phyloP scores from a whole-genome alignment of 37 sponge, comb jelly and placozoan species.

The Haliclona indistincta region DNA sequence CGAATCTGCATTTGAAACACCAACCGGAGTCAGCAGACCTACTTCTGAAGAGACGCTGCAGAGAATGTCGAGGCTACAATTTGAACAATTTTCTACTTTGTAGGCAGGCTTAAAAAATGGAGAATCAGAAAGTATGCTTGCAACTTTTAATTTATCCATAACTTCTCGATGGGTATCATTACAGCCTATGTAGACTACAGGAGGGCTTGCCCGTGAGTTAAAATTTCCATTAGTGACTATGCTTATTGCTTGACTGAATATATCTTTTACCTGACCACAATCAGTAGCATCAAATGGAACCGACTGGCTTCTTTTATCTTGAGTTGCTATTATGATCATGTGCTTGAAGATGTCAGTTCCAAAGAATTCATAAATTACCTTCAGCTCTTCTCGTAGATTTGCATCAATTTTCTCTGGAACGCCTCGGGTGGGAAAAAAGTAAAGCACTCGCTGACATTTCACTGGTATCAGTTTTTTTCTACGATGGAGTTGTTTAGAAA shows the following conservation, averaged over 20 bases:
- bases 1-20: too few relatives aligned
- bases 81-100: too few relatives aligned
- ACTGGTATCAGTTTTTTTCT: too few relatives aligned
- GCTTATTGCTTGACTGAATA: background rate
- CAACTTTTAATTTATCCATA: background rate
- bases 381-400: background rate
- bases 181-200: background rate
- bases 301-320: background rate
- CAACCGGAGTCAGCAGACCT: too few relatives aligned
- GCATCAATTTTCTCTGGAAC: background rate
- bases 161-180: background rate
- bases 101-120: too few relatives aligned
- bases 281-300: background rate
- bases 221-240: background rate
- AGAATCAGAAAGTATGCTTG: too few relatives aligned
- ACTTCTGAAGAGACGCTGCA: too few relatives aligned
- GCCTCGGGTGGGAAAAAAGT: constrained; percentile 1
- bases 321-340: background rate
- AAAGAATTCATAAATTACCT: background rate
- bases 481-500: too few relatives aligned
- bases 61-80: too few relatives aligned
- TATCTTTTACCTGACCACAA: background rate
- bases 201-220: background rate
- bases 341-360: background rate
- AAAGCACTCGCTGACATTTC: background rate